A percentile compares a stretch with the other conserved stretches of the same genome.
Evolutionary conservation across 2,888 invertebrate genomes (phyloP).

Genomic region (Dasysyrphus albostriatus): DNA sequence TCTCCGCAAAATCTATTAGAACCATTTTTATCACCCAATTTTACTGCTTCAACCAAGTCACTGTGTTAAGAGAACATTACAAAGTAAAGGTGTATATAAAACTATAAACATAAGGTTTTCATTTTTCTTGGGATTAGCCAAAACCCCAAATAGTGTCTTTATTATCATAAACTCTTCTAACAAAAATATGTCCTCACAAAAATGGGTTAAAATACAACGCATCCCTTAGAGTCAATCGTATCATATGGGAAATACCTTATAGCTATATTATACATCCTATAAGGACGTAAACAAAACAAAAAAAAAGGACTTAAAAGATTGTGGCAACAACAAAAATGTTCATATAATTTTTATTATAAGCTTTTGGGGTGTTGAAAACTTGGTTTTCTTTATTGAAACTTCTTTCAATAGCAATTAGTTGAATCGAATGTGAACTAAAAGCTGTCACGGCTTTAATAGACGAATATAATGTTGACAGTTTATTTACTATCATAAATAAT

Average conservation of each 20-base stretch:
- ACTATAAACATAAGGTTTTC: conserved; percentile 59
- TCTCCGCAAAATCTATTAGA: conserved; percentile 18
- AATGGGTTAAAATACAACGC: conserved; percentile 48
- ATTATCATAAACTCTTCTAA: conserved; percentile 69
- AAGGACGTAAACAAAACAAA: conserved; percentile 60
- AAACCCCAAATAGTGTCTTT: conserved; percentile 72
- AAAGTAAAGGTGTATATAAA: background rate
- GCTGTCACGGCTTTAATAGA: background rate
- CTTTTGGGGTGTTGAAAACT: conserved; percentile 14
- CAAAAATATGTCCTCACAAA: conserved; percentile 34
- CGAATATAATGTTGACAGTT: background rate
- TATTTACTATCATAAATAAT: background rate
- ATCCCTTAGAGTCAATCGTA: conserved; percentile 37
- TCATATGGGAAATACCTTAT: conserved; percentile 59
- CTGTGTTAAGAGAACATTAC: conserved; percentile 8
- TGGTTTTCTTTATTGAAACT: background rate
- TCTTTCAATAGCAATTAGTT: conserved; percentile 4
- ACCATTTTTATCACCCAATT: conserved; percentile 8
- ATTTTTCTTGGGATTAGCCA: conserved; percentile 71
- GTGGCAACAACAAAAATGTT: conserved; percentile 16
- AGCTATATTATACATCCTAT: too few species aligned
- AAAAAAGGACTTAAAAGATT: conserved; percentile 69
- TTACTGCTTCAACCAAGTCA: background rate
- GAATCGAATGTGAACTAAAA: background rate
- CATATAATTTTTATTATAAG: conserved; percentile 32